Evolutionary conservation across 2,113 vertebrate species (phyloP).

Genomic region (Corydoras sp.): DNA sequence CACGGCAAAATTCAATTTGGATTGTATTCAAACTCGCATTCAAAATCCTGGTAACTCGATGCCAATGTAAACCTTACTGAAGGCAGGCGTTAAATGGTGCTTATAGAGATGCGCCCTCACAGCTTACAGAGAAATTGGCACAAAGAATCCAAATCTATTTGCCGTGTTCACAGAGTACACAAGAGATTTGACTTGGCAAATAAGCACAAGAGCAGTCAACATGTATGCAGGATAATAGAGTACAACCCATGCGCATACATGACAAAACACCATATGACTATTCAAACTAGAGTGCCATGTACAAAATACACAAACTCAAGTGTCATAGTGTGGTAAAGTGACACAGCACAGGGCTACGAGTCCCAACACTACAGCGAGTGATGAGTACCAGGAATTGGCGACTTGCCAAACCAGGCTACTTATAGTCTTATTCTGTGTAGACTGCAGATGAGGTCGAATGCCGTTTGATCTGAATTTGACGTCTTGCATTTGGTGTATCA

Average conservation of each 20-base stretch:
- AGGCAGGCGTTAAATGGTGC: constrained; percentile 29
- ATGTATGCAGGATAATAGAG: background rate
- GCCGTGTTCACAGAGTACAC: constrained; percentile 13
- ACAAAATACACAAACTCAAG: background rate
- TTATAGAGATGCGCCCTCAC: constrained; percentile 6
- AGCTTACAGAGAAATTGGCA: constrained; percentile 3
- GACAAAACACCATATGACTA: background rate
- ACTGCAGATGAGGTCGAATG: no score
- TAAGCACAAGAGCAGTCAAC: background rate
- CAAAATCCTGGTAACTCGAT: constrained; percentile 40
- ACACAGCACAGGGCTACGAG: background rate
- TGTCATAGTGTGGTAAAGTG: background rate
- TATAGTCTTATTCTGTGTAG: background rate
- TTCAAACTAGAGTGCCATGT: background rate
- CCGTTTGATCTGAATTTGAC: no score
- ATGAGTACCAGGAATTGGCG: background rate
- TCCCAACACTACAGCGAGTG: background rate
- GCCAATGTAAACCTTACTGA: constrained; percentile 26
- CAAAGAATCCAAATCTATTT: constrained; percentile 1
- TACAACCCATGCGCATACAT: constrained; percentile 6
- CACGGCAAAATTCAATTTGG: constrained; percentile 35
- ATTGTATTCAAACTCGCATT: constrained; percentile 46
- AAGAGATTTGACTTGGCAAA: constrained; percentile 22
- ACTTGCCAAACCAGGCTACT: background rate
- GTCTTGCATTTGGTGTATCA: no score